phyloP scores from a whole-genome alignment of 2,113 vertebrate genomes.

The Thamnaconus septentrionalis region DNA sequence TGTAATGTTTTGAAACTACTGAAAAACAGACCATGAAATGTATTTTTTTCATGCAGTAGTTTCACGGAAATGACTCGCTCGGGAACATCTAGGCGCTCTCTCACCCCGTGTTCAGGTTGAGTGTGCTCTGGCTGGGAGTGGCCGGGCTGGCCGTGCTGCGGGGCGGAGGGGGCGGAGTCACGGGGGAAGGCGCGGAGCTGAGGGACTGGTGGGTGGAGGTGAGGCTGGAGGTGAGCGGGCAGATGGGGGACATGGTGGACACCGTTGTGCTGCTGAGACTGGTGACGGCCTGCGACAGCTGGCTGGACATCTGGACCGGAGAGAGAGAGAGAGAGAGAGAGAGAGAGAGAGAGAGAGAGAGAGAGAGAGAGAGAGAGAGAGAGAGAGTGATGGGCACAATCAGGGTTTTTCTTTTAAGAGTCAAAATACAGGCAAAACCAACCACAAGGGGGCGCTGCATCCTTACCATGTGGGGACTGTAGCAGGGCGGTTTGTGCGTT shows the following conservation, averaged over 20 bases:
- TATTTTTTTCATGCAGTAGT: too few relatives aligned
- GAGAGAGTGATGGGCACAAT: background rate
- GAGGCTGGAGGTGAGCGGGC: conserved; percentile 82
- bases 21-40: too few relatives aligned
- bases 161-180: conserved; percentile 85
- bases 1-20: too few relatives aligned
- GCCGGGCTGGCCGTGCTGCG: conserved; percentile 86
- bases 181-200: conserved; percentile 81
- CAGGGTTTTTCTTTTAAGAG: background rate
- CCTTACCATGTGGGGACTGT: conserved; percentile 80
- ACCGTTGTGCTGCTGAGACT: conserved; percentile 89
- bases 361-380: background rate
- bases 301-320: conserved; percentile 71
- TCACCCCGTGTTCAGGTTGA: conserved; percentile 88
- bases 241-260: conserved; percentile 87
- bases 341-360: background rate
- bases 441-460: background rate
- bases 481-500: conserved; percentile 82
- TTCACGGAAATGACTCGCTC: background rate
- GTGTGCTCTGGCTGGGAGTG: conserved; percentile 84
- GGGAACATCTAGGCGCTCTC: conserved; percentile 20
- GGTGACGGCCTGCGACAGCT: conserved; percentile 85
- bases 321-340: conserved; percentile 30
- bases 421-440: background rate
- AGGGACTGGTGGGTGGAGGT: conserved; percentile 82